phyloP scores from a whole-genome alignment of 2,888 invertebrate genomes.

The Zaprionus lineosus region DNA sequence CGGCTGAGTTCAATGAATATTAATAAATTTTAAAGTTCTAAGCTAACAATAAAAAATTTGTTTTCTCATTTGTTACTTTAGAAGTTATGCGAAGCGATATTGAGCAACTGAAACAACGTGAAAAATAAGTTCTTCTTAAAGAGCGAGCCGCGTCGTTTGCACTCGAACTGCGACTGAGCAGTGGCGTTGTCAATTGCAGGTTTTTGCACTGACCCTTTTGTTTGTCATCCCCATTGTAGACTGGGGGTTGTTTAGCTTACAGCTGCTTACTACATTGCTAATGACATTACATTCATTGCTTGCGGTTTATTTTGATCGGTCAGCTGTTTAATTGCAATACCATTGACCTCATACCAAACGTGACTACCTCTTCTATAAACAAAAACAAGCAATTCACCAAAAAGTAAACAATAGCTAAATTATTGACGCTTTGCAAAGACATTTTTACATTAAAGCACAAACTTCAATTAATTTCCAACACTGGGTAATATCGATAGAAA shows the following conservation, averaged over 20 bases:
- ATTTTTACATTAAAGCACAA: too few relatives aligned
- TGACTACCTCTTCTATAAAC: too few relatives aligned
- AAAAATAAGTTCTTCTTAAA: constrained; percentile 6
- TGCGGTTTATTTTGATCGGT: constrained; percentile 10
- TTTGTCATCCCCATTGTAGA: constrained; percentile 15
- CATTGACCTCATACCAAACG: too few relatives aligned
- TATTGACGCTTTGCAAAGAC: too few relatives aligned
- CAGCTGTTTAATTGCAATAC: constrained; percentile 46
- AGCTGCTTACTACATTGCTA: constrained; percentile 35
- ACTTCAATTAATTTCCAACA: too few relatives aligned
- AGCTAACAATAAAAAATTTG: neutral
- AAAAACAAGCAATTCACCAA: too few relatives aligned
- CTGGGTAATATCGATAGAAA: too few relatives aligned
- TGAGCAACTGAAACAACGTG: constrained; percentile 21
- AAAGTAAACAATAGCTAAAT: too few relatives aligned
- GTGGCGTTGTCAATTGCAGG: constrained; percentile 31
- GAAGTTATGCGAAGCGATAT: constrained; percentile 2
- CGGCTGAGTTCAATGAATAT: constrained; percentile 1
- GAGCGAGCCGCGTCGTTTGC: constrained; percentile 17
- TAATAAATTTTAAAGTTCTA: neutral
- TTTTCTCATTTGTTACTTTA: neutral
- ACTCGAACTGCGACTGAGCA: constrained; percentile 17
- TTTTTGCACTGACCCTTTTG: constrained; percentile 32
- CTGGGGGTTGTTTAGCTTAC: constrained; percentile 37
- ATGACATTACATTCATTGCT: constrained; percentile 14